Percentiles rank a stretch among this genome's conserved stretches.
Evolutionary conservation across 2,113 vertebrate species (phyloP).

Genomic region (Sebastes schlegelii): DNA sequence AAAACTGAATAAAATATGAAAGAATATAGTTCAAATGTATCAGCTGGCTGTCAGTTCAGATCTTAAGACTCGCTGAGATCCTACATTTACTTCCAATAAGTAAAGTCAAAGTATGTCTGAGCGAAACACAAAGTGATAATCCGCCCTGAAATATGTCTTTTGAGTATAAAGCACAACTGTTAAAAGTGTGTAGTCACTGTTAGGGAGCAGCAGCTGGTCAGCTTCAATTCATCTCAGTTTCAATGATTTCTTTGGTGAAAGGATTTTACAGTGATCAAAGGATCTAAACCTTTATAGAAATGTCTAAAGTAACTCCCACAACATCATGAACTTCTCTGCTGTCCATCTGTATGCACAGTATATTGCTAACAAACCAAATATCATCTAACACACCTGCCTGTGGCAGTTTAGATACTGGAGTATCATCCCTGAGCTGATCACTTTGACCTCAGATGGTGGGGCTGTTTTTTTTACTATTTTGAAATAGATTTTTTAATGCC

Average conservation of each 20-base stretch:
- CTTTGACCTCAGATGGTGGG: background rate
- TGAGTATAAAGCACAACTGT: background rate
- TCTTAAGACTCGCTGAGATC: constrained; percentile 16
- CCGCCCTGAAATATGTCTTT: background rate
- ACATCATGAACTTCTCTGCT: background rate
- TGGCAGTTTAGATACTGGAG: background rate
- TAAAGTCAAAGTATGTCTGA: constrained; percentile 33
- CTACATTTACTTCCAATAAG: constrained; percentile 11
- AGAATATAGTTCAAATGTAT: constrained; percentile 40
- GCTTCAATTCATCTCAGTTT: background rate
- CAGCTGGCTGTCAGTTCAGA: constrained; percentile 23
- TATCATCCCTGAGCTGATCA: background rate
- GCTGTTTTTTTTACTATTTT: background rate
- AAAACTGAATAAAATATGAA: constrained; percentile 35
- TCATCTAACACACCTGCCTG: background rate
- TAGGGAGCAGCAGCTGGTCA: background rate
- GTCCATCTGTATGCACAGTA: background rate
- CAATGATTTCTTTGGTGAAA: background rate
- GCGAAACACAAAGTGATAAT: background rate
- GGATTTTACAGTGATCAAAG: background rate
- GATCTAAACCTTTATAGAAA: background rate
- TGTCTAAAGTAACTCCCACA: background rate
- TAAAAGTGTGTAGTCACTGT: background rate
- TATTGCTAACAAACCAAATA: background rate
- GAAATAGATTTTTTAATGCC: too few relatives aligned